These are phyloP conservation scores for Tenualosa thibaudeaui DNA, from an alignment of 2,797 vertebrate genomes.

Conservation along the genomic window DNA sequence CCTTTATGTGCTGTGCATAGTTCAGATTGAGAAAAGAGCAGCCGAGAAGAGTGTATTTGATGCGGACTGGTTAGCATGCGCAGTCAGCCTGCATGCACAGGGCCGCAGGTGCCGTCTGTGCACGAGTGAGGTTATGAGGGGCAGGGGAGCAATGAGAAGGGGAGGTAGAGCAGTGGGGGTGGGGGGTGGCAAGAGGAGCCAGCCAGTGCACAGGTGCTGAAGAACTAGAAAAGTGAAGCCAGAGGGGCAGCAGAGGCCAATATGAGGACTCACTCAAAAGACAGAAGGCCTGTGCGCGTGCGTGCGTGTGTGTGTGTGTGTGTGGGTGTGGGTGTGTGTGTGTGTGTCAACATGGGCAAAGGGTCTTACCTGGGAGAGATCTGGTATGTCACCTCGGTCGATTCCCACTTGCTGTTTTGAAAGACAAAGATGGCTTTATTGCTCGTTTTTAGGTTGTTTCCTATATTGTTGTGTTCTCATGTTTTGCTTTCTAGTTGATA, in stretches of 20 bases:
- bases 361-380: constrained; percentile 89
- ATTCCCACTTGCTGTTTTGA: constrained; percentile 92
- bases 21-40: constrained; percentile 49
- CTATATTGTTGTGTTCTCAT: background rate
- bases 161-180: background rate
- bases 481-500: background rate
- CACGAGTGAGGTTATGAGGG: background rate
- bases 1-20: constrained; percentile 69
- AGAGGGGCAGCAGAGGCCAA: background rate
- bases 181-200: background rate
- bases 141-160: background rate
- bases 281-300: background rate
- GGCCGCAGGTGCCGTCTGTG: background rate
- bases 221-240: background rate
- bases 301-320: background rate
- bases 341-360: background rate
- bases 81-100: constrained; percentile 44
- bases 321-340: background rate
- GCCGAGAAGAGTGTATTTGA: constrained; percentile 34
- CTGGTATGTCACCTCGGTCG: constrained; percentile 95
- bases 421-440: constrained; percentile 35
- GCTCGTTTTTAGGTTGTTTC: background rate
- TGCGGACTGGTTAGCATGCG: constrained; percentile 54
- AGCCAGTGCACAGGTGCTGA: background rate
- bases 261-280: background rate